phyloP scores from a whole-genome alignment of 2,888 invertebrate species.

The Melikaiella ostensackeni region DNA sequence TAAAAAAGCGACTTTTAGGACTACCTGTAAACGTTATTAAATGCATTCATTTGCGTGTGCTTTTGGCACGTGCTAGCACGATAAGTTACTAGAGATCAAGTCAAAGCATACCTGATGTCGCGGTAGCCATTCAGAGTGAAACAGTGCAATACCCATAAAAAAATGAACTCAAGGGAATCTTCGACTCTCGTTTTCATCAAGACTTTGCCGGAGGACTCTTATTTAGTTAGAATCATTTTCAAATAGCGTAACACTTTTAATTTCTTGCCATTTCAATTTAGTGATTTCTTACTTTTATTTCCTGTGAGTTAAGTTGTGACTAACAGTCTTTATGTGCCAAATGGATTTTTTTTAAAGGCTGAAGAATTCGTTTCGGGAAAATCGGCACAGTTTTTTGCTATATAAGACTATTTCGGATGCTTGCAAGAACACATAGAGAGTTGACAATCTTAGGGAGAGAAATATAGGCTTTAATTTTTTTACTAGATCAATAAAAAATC shows the following conservation, averaged over 20 bases:
- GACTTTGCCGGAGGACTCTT: not conserved
- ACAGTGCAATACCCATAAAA: conserved; percentile 63
- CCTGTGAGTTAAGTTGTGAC: not conserved
- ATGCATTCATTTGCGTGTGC: conserved; percentile 26
- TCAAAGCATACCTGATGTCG: conserved; percentile 59
- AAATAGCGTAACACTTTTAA: not conserved
- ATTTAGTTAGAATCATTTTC: not conserved
- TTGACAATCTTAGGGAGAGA: not conserved
- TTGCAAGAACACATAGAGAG: not conserved
- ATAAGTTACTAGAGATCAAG: conserved; percentile 56
- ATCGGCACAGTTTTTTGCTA: not conserved
- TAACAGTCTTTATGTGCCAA: not conserved
- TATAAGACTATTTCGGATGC: not conserved
- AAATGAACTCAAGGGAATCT: conserved; percentile 13
- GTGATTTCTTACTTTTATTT: not conserved
- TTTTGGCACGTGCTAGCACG: conserved; percentile 25
- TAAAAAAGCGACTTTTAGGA: conserved; percentile 7
- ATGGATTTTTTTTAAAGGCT: not conserved
- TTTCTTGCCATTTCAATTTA: conserved; percentile 10
- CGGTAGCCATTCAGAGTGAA: conserved; percentile 60
- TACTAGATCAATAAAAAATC: no score
- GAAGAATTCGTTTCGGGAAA: not conserved
- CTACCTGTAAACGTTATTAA: not conserved
- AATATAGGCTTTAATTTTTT: no score
- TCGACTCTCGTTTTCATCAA: not conserved